Conservation (phyloP, 1,140 invertebrate species). For the Hestina assimilis region DNA sequence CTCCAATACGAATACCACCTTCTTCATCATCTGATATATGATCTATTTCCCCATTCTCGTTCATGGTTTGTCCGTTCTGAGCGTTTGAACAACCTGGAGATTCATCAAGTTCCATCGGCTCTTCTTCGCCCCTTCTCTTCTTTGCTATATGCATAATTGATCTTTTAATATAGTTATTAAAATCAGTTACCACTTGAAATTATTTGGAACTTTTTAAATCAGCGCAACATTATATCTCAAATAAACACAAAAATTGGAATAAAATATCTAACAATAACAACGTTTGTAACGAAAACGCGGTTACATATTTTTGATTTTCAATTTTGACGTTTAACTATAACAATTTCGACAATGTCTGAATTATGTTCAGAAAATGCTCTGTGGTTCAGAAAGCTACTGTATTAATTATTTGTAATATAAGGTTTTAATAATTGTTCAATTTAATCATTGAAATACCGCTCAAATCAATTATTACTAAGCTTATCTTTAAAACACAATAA, state of each 20-base stretch:
- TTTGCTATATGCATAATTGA: conserved; percentile 49
- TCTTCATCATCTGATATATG: conserved; percentile 81
- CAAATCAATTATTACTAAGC: too few relatives aligned
- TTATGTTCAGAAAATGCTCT: not conserved
- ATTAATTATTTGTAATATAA: too few relatives aligned
- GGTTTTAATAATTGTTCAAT: too few relatives aligned
- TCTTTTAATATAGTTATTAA: conserved; percentile 9
- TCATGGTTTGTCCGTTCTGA: conserved; percentile 25
- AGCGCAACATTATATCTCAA: not conserved
- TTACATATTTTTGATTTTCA: conserved; percentile 10
- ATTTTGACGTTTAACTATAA: conserved; percentile 10
- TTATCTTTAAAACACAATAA: too few relatives aligned
- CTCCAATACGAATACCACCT: conserved; percentile 82
- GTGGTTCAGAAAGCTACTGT: not conserved
- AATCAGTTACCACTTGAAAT: not conserved
- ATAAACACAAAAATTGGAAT: conserved; percentile 1
- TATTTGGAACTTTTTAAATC: not conserved
- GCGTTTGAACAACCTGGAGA: conserved; percentile 22
- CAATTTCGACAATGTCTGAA: not conserved
- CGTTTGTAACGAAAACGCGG: conserved; percentile 14
- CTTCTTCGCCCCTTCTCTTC: conserved; percentile 46
- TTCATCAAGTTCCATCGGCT: conserved; percentile 67
- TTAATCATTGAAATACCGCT: too few relatives aligned
- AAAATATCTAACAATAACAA: conserved; percentile 8
- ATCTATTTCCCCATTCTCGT: conserved; percentile 56